Base-by-base conservation (phyloP, 2,113 vertebrate genomes). In the Pollachius pollachius region DNA sequence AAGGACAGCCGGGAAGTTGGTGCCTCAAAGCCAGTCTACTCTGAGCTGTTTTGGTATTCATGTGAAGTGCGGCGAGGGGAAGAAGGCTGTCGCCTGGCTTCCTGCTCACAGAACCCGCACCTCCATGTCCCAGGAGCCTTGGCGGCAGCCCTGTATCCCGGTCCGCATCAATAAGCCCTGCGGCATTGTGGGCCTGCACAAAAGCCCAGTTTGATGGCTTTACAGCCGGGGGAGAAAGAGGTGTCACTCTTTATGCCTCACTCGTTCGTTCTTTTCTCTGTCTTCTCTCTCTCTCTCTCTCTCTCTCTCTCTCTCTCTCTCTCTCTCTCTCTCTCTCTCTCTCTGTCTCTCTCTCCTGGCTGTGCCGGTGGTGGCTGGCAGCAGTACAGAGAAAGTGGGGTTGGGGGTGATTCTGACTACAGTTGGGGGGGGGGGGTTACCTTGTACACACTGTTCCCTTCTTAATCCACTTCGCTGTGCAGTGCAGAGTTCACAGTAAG, bases 201-300 rank as follows among this genome's bases (percentile, higher is more conserved):
- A 90, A 90, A 66, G 81, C 74, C 67, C 76, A 80, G 76, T 82
- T 63, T 72, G 81, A 48, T 48, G 41, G 41, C 41, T 48, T 48
- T 12, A 65, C 65, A 63, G 79, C 67, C 79, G 81, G 76, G 62
- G 41, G 62, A 82, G 75, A 72, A 80, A 84, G 81, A 87, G 77
- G 80, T 82, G 75, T 78, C 86, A 81, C 81, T 89, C 80, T 87
- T 79, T 80, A 90, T 90, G 82, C 83, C 73, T 76, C 69, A 67
- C 79, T 85, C 67, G 64, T 87, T 69, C 76, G 48, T n/a, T 77
- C 34, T 27, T 79, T 67, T 61, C 68, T 78, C 76, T 34, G 18
- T 9, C 71, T 64, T 77, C 12, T 13, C 7, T 48, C 41, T 48
- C 41, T 48, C 41, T 48, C 9, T 48, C 41, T 48, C 41, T 48